A percentile compares a stretch with the other conserved stretches of the same genome.
These are phyloP conservation scores for Meda fulgida DNA, from an alignment of 2,797 vertebrate species.

Conservation along the genomic window DNA sequence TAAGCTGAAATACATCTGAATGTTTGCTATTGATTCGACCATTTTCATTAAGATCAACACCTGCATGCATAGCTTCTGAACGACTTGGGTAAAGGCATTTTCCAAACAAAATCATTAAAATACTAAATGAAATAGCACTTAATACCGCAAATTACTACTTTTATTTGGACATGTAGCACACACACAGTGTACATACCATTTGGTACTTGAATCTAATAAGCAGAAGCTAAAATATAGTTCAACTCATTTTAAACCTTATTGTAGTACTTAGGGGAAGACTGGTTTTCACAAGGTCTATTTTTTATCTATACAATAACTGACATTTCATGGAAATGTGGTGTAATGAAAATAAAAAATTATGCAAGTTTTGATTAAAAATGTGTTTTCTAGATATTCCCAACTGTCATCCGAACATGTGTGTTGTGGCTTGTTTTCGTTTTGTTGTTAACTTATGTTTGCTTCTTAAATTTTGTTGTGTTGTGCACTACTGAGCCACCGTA, in stretches of 20 bases:
- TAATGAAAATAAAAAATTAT: neutral
- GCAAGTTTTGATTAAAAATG: neutral
- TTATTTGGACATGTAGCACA: neutral
- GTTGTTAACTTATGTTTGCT: no score
- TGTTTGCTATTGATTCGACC: neutral
- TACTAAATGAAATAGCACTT: neutral
- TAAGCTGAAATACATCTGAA: neutral
- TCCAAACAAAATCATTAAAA: neutral
- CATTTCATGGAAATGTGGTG: neutral
- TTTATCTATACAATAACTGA: neutral
- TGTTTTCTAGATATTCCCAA: neutral
- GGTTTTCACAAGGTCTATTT: neutral
- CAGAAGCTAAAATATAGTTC: neutral
- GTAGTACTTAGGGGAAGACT: neutral
- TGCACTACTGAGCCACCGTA: no score
- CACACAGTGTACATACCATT: neutral
- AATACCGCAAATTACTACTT: no score
- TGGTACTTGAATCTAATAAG: neutral
- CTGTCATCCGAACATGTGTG: neutral
- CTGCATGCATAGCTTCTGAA: neutral
- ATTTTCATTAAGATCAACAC: neutral
- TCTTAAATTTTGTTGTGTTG: no score
- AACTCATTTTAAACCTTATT: neutral
- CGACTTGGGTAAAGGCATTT: neutral
- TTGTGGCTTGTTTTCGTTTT: neutral